Base-by-base conservation (phyloP, 2,113 vertebrate species). In the Oreochromis tanganicae region DNA sequence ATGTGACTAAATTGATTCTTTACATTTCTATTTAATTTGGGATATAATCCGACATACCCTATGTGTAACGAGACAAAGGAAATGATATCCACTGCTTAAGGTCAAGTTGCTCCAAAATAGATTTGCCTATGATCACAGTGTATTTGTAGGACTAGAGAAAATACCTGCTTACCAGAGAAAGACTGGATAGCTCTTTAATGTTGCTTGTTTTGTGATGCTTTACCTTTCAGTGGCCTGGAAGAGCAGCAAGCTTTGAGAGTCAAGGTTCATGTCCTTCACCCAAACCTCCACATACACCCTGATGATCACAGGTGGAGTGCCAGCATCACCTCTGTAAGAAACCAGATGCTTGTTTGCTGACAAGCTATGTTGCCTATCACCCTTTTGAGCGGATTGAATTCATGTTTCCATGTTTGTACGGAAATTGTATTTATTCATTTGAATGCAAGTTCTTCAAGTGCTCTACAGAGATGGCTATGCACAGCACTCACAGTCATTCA, bases 211-310 rank as follows among this genome's bases (percentile, higher is more conserved):
- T 91, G 34, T 91, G 21, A 85, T 89, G 14, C 83, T 83, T 81
- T 93, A 96, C 86, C 94, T 87, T 96, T 82, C 96, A 99, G 99
- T 96, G 98, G 94, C 98, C 98, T 79, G 98, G 98, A 95, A 95
- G 97, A 95, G 98, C 97, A 32, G 98, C 97, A 52, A 99, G 99
- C 95, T 99, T 99, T 96, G 99, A 99, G 84, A 99, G 99, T 96
- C 99, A 99, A 94, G 98, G 97, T 81, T 99, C 99, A 46, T 99
- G 98, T 88, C 97, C 98, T 6, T 99, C 99, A 5, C 99, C 98
- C 75, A 99, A 98, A 96, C 97, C 97, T 84, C 97, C 97, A 0
- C 96, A 95, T 75, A 98, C 98, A 0, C 98, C 95, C 34, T 96
- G 91, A 95, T 0, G 84, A 57, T 10, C 54, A 10, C 79, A 81